Evolutionary conservation across 2,888 invertebrate species (phyloP).

Genomic region (Tipula lateralis): DNA sequence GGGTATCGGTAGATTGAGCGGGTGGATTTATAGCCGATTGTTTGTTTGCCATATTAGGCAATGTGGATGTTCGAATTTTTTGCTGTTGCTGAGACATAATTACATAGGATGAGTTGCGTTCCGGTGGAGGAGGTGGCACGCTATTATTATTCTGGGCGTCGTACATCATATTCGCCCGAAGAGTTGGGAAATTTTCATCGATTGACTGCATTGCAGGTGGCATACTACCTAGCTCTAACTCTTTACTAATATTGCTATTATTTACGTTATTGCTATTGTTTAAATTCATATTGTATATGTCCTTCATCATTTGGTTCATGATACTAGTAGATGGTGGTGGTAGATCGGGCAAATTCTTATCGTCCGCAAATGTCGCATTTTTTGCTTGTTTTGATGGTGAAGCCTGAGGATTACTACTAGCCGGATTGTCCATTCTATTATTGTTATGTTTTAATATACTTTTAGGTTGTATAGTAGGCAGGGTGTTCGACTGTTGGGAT

Average conservation of each 20-base stretch:
- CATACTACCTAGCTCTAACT: not conserved
- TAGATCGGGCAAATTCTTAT: constrained; percentile 39
- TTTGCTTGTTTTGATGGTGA: constrained; percentile 49
- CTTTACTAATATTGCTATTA: constrained; percentile 29
- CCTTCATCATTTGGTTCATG: constrained; percentile 43
- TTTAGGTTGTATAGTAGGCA: constrained; percentile 43
- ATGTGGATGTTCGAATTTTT: constrained; percentile 38
- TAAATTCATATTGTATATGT: constrained; percentile 42
- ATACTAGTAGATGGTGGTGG: constrained; percentile 19
- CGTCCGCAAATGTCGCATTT: constrained; percentile 48
- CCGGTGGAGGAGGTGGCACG: constrained; percentile 71
- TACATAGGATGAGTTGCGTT: constrained; percentile 82
- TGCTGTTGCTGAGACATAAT: constrained; percentile 68
- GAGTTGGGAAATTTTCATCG: not conserved
- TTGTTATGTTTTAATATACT: constrained; percentile 46
- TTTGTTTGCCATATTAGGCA: not conserved
- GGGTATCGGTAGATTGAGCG: not conserved
- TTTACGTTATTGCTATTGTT: constrained; percentile 35
- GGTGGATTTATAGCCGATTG: not conserved
- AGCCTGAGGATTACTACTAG: constrained; percentile 41
- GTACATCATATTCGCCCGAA: not conserved
- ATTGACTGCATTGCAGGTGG: not conserved
- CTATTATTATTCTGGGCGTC: constrained; percentile 30
- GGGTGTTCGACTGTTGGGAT: not conserved
- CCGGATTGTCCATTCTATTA: constrained; percentile 42